phyloP scores from a whole-genome alignment of 2,797 vertebrate species.

The Cygnus olor region DNA sequence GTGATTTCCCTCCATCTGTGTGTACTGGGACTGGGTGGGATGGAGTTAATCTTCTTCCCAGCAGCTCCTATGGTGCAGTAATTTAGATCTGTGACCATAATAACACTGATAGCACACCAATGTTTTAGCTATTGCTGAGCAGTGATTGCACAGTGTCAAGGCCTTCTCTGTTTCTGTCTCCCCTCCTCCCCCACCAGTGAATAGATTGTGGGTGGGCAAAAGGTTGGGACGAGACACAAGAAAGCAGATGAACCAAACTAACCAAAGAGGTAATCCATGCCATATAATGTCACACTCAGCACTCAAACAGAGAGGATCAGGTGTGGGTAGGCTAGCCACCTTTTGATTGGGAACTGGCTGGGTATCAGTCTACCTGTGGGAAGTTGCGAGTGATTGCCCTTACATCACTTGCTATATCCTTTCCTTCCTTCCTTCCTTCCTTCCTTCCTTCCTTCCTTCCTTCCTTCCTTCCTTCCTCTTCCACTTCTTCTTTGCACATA shows the following conservation, averaged over 20 bases:
- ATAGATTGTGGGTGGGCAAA: background rate
- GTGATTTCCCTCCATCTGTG: background rate
- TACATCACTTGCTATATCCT: background rate
- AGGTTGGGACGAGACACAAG: background rate
- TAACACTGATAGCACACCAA: background rate
- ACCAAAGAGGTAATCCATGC: background rate
- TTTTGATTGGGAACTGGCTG: background rate
- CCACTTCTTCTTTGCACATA: background rate
- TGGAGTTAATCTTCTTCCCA: background rate
- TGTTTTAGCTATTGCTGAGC: background rate
- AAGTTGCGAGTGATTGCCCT: background rate
- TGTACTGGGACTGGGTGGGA: background rate
- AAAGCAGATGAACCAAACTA: background rate
- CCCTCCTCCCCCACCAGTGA: background rate
- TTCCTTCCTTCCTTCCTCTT: background rate
- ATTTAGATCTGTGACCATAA: background rate
- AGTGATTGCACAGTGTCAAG: background rate
- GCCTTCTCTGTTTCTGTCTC: background rate
- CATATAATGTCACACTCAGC: background rate
- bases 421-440: background rate
- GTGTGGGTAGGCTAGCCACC: background rate
- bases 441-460: background rate
- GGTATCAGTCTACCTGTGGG: background rate
- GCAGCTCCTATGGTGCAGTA: fast-evolving
- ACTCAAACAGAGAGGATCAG: fast-evolving